A percentile compares a stretch with the other conserved stretches of the same genome.
Evolutionary conservation across 2,888 invertebrate genomes (phyloP).

Genomic region (Amorpha juglandis): DNA sequence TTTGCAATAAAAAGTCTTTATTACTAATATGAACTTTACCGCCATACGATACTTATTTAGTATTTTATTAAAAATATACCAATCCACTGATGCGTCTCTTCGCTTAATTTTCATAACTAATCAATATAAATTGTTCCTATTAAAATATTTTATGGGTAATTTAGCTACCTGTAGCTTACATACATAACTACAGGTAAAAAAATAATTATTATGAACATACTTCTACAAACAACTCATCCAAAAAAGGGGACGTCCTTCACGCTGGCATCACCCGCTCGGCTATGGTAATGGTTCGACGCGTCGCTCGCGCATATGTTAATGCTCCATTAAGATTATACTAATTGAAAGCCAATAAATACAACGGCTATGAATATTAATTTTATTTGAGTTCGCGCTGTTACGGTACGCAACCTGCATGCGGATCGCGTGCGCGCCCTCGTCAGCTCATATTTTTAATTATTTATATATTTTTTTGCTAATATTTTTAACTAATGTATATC

Average conservation of each 20-base stretch:
- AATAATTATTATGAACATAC: neutral
- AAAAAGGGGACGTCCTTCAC: neutral
- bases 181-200: too few species aligned
- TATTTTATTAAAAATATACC: too few species aligned
- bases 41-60: too few species aligned
- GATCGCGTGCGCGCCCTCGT: conserved; percentile 67
- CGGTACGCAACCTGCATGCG: conserved; percentile 50
- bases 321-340: conserved; percentile 84
- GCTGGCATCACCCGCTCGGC: conserved; percentile 63
- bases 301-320: conserved; percentile 79
- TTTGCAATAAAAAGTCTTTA: too few species aligned
- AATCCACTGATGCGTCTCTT: too few species aligned
- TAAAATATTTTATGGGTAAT: too few species aligned
- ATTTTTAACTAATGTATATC: too few species aligned
- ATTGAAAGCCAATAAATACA: conserved; percentile 85
- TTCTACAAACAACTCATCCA: neutral
- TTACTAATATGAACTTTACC: too few species aligned
- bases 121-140: too few species aligned
- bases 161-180: too few species aligned
- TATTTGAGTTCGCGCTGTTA: conserved; percentile 75
- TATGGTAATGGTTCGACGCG: conserved; percentile 67
- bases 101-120: too few species aligned
- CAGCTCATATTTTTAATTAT: conserved; percentile 39
- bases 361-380: conserved; percentile 84
- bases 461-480: too few species aligned